Conservation (phyloP, 2,888 invertebrate species). For the Drosophila borborema region DNA sequence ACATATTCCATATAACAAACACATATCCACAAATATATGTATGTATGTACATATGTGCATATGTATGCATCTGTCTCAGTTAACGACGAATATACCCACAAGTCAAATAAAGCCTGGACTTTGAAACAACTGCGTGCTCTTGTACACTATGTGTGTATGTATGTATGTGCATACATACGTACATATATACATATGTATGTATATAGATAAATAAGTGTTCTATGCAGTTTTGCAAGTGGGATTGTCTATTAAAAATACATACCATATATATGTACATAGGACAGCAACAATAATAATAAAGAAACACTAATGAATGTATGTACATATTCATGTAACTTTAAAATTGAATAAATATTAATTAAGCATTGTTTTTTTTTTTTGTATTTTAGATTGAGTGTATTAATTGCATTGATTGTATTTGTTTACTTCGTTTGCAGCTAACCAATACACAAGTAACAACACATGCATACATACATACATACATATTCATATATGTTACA, state of each 20-base stretch:
- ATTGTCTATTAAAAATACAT: background rate
- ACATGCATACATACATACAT: too few species aligned
- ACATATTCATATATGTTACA: background rate
- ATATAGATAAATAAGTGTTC: background rate
- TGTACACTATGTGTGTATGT: background rate
- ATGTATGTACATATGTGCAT: background rate
- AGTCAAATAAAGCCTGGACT: constrained; percentile 47
- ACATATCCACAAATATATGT: background rate
- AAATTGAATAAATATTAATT: constrained; percentile 1
- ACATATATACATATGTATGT: constrained; percentile 20
- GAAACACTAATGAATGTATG: background rate
- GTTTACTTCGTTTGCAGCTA: constrained; percentile 21
- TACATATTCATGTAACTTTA: background rate
- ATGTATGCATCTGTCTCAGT: constrained; percentile 6
- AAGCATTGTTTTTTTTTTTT: constrained; percentile 24
- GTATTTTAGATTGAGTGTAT: background rate
- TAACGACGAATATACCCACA: constrained; percentile 48
- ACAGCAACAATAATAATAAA: background rate
- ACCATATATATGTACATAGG: background rate
- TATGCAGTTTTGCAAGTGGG: background rate
- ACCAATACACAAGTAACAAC: background rate
- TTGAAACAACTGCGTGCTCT: constrained; percentile 39
- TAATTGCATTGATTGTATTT: constrained; percentile 25
- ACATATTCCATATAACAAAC: background rate
- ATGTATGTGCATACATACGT: background rate